Evolutionary conservation across 2,888 invertebrate genomes (phyloP), one percentile per base, ranked within the genome.

Genomic region (Pristionchus arcanus): DNA sequence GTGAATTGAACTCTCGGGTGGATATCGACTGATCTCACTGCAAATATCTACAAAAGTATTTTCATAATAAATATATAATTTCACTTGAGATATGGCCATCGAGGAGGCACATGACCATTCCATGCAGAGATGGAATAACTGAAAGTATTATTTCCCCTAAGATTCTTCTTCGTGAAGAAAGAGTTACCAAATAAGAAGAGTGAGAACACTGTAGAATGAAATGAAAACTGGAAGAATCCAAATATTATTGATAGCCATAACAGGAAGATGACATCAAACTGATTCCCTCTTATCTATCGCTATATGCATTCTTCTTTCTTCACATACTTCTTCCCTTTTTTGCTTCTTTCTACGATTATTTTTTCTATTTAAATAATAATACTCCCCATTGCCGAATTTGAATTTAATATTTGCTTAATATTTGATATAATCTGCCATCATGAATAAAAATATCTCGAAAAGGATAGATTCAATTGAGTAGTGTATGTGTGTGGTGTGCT

Each of bases 151-250:
- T 4, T 87, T 34, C 4, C 15, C 55, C 21, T 11, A 2, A n/a
- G 55, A 59, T 85, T 37, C 25, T 9, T 28, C 9, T 49, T 49
- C 42, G 42, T 49, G 42, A 31, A n/a, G 81, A 55, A 49, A 34
- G 11, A 34, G 37, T 66, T 28, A 87, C 87, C 87, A 87, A 11
- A 87, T 28, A 49, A 87, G 87, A 66, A 87, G 87, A n/a, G 87
- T 68, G 21, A 87, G n/a, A 49, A 87, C 49, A 31, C 87, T 87
- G 49, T 87, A 87, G 68, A 87, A 68, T 11, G 87, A 87, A 5
- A 87, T 87, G 87, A 87, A 87, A 4, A 87, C 87, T 7, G 87
- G 87, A 49, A 87, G 87, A 68, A 87, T 16, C 87, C 87, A 87
- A 31, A 87, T 68, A 49, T 68, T 66, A 31, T 68, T n/a, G 31